Percentiles rank a stretch among this genome's conserved stretches.
phyloP scores from a whole-genome alignment of 2,888 invertebrate genomes.

The Eupithecia insigniata region DNA sequence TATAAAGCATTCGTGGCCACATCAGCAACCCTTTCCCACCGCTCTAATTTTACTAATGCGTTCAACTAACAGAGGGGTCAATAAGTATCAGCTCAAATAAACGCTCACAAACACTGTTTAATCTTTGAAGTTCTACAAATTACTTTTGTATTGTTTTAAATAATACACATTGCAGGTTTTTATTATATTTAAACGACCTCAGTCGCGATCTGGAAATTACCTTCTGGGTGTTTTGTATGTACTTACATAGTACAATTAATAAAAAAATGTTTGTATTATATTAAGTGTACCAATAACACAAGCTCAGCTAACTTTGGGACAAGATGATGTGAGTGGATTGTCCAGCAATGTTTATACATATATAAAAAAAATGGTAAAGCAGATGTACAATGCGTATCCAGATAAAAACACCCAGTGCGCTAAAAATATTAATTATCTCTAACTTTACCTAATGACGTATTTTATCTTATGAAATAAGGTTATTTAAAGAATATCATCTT shows the following conservation, averaged over 20 bases:
- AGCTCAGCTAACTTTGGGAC: no score
- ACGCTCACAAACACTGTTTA: conserved; percentile 72
- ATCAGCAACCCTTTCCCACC: conserved; percentile 80
- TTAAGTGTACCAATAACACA: no score
- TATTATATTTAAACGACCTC: neutral
- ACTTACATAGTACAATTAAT: no score
- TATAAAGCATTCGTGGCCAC: conserved; percentile 70
- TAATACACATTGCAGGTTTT: neutral
- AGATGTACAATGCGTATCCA: neutral
- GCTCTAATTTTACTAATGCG: conserved; percentile 83
- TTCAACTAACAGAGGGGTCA: conserved; percentile 71
- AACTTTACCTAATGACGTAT: no score
- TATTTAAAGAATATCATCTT: conserved; percentile 20
- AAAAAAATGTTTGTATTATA: no score
- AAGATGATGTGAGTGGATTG: no score
- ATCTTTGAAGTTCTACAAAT: conserved; percentile 70
- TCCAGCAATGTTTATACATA: no score
- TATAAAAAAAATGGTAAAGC: no score
- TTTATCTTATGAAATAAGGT: no score
- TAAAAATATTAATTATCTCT: neutral
- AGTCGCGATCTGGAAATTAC: no score
- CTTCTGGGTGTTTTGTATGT: no score
- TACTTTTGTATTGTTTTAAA: conserved; percentile 53
- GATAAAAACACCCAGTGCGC: neutral
- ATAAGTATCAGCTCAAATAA: conserved; percentile 72